phyloP scores from a whole-genome alignment of 2,113 vertebrate species.

The Phylloscopus whistleri region DNA sequence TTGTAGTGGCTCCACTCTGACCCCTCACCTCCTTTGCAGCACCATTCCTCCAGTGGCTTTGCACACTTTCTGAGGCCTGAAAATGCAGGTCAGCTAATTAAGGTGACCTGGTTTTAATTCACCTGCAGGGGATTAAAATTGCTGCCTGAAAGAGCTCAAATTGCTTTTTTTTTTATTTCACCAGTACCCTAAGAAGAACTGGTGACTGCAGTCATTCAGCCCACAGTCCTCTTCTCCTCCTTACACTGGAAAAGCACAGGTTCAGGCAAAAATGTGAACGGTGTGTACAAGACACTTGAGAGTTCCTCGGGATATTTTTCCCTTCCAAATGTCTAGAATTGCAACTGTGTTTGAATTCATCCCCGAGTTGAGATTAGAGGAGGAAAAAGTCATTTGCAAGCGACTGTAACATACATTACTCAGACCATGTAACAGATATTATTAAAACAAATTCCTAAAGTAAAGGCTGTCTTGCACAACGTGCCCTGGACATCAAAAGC shows the following conservation, averaged over 20 bases:
- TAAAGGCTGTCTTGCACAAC: background rate
- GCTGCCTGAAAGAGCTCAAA: background rate
- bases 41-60: background rate
- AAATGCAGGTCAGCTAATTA: background rate
- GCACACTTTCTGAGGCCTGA: background rate
- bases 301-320: background rate
- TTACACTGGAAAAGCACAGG: background rate
- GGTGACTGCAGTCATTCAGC: background rate
- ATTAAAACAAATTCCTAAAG: background rate
- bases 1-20: fast-evolving
- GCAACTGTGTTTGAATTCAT: background rate
- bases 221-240: background rate
- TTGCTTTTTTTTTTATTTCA: background rate
- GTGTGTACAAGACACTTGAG: background rate
- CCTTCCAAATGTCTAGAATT: background rate
- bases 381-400: background rate
- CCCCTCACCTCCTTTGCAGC: background rate
- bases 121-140: background rate
- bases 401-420: background rate
- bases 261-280: background rate
- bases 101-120: background rate
- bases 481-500: background rate
- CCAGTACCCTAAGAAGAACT: background rate
- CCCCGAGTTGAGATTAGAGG: background rate
- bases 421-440: background rate